Percentiles rank a stretch among this genome's conserved stretches.
These are phyloP conservation scores for Lasioglossum villosulum DNA, from an alignment of 2,888 invertebrate species.

Conservation along the genomic window DNA sequence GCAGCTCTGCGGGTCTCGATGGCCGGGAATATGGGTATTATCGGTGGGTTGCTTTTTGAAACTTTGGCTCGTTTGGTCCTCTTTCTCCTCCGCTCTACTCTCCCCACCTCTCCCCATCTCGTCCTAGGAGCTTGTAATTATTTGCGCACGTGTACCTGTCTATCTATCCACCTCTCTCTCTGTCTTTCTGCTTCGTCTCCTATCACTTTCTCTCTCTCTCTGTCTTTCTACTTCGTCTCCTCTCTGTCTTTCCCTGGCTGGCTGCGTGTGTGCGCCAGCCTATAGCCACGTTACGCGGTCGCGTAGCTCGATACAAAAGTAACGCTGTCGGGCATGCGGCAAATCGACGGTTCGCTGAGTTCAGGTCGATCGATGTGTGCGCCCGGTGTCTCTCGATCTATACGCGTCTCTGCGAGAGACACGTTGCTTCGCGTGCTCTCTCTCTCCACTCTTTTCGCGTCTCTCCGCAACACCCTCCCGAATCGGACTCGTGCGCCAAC, in stretches of 20 bases:
- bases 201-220: too few relatives aligned
- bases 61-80: slow-evolving; percentile 51
- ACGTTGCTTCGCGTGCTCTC: not conserved
- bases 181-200: not conserved
- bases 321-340: slow-evolving; percentile 57
- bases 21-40: slow-evolving; percentile 63
- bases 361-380: slow-evolving; percentile 27
- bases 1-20: slow-evolving; percentile 61
- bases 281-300: slow-evolving; percentile 50
- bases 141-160: slow-evolving; percentile 23
- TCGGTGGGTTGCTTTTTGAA: slow-evolving; percentile 60
- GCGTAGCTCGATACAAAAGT: slow-evolving; percentile 52
- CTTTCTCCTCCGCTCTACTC: slow-evolving; percentile 10
- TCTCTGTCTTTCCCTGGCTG: not conserved
- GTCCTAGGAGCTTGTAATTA: slow-evolving; percentile 53
- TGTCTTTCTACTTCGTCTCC: too few relatives aligned
- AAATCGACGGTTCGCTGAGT: slow-evolving; percentile 48
- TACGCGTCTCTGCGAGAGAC: not conserved
- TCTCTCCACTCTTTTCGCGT: not conserved
- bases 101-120: not conserved
- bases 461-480: not conserved
- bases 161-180: not conserved
- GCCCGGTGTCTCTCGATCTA: slow-evolving; percentile 4
- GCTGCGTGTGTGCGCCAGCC: not conserved
- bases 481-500: not conserved